Base-by-base conservation (phyloP, 2,113 vertebrate genomes). In the Neodontobutis hainanensis region DNA sequence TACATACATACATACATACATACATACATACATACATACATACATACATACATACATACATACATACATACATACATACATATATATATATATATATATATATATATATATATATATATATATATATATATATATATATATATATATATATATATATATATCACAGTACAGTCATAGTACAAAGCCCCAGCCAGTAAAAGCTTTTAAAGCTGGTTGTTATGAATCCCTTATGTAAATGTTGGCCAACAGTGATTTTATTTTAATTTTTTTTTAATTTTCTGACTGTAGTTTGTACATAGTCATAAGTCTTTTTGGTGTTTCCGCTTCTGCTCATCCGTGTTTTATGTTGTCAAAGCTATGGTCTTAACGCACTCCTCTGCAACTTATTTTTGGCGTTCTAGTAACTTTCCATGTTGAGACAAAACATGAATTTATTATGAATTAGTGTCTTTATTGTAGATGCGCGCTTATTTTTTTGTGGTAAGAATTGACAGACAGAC, bases 171-270 rank as follows among this genome's bases (percentile, higher is more conserved):
- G 35, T 59, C 38, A 32, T 77, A 4, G 38, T 42, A 2, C 74
- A 80, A 3, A 62, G 32, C 6, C 3, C 15, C 12, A 19, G 69
- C 52, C 85, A 81, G 57, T 87, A 86, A 81, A 78, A 14, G 11
- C 2, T 3, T 11, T 15, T 46, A 14, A 40, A 19, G 44, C 6
- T 35, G 10, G 32, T 11, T 0, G 27, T 34, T 16, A 10, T 11
- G 2, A 34, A 11, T 5, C 1, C n/a, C n/a, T 47, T 70, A 9
- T 65, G 11, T 74, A 11, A 38, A 56, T 53, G 27, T 65, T 52
- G 14, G 8, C 16, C 2, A 5, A 16, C 19, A 42, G 48, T 6
- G 11, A 0, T 60, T 49, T n/a, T n/a, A n/a, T n/a, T n/a, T n/a
- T n/a, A n/a, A n/a, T n/a, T n/a, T n/a, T n/a, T 66, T 69, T 63